Evolutionary conservation across 2,797 vertebrate species (phyloP).

Genomic region (Sardinella longiceps): DNA sequence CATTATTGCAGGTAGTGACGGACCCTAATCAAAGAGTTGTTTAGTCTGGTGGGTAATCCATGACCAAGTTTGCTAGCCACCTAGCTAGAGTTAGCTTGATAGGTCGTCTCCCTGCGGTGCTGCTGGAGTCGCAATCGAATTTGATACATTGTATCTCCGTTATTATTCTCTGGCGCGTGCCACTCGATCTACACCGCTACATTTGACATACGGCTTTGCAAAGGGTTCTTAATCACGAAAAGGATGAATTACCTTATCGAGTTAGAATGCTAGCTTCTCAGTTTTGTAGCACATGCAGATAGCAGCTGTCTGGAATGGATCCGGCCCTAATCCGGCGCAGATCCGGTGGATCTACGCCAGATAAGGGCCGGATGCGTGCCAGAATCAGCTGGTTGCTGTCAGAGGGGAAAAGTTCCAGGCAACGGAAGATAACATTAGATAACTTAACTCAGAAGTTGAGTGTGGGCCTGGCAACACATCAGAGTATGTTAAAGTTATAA

Average conservation of each 20-base stretch:
- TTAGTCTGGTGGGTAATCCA: background rate
- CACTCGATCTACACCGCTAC: background rate
- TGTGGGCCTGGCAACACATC: background rate
- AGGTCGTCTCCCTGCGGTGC: background rate
- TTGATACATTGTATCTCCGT: background rate
- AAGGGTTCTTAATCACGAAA: background rate
- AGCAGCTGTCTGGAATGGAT: conserved; percentile 24
- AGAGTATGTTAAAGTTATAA: conserved; percentile 1
- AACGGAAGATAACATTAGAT: conserved; percentile 20
- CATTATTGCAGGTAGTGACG: background rate
- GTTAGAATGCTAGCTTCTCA: conserved; percentile 23
- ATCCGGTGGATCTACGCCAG: conserved; percentile 27
- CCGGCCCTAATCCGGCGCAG: conserved; percentile 26
- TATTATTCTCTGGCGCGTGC: background rate
- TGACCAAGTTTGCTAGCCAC: conserved; percentile 7
- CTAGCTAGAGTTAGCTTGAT: conserved; percentile 16
- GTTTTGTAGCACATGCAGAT: conserved; percentile 28
- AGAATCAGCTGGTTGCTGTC: conserved; percentile 19
- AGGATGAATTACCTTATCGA: conserved; percentile 9
- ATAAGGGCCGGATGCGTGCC: conserved; percentile 26
- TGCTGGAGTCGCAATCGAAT: conserved; percentile 11
- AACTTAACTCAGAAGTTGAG: background rate
- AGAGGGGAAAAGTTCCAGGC: conserved; percentile 4
- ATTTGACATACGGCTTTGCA: background rate
- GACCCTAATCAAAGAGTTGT: background rate